phyloP scores from a whole-genome alignment of 2,888 invertebrate genomes.

The Drosophila paranaensis region DNA sequence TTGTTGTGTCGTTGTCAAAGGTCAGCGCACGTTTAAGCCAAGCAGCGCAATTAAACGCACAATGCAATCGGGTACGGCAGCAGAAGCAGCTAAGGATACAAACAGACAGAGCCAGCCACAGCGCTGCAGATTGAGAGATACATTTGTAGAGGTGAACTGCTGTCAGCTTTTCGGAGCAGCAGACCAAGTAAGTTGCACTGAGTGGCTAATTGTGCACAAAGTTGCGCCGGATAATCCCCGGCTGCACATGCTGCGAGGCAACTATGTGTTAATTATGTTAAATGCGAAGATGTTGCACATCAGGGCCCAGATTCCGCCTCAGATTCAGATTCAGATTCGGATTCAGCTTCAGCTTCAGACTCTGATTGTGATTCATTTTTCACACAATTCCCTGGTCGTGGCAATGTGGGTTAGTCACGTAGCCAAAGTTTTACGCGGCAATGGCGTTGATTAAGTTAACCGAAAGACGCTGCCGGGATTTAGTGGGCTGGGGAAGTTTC shows the following conservation, averaged over 20 bases:
- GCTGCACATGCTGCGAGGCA: conserved; percentile 23
- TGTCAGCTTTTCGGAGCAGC: conserved; percentile 14
- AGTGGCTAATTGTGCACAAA: conserved; percentile 34
- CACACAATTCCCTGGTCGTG: conserved; percentile 50
- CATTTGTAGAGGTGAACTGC: conserved; percentile 2
- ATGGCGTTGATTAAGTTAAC: conserved; percentile 70
- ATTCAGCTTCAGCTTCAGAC: conserved; percentile 21
- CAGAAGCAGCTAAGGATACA: conserved; percentile 26
- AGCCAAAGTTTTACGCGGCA: conserved; percentile 53
- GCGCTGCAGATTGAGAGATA: conserved; percentile 13
- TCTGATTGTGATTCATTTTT: conserved; percentile 23
- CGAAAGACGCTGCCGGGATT: conserved; percentile 68
- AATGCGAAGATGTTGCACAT: conserved; percentile 51
- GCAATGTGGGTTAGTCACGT: conserved; percentile 75
- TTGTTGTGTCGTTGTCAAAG: conserved; percentile 65
- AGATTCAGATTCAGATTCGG: conserved; percentile 29
- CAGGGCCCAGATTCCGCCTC: conserved; percentile 25
- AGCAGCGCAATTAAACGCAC: conserved; percentile 77
- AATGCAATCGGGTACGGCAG: conserved; percentile 55
- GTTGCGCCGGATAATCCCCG: conserved; percentile 32
- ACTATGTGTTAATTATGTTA: conserved; percentile 67
- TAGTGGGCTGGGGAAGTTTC: conserved; percentile 8
- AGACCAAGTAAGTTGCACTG: conserved; percentile 33
- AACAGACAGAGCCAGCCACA: conserved; percentile 15
- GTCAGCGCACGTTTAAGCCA: conserved; percentile 80